Percentiles rank a stretch among this genome's conserved stretches.
Evolutionary conservation across 2,113 vertebrate species (phyloP).

Genomic region (Phyllostomus hastatus): DNA sequence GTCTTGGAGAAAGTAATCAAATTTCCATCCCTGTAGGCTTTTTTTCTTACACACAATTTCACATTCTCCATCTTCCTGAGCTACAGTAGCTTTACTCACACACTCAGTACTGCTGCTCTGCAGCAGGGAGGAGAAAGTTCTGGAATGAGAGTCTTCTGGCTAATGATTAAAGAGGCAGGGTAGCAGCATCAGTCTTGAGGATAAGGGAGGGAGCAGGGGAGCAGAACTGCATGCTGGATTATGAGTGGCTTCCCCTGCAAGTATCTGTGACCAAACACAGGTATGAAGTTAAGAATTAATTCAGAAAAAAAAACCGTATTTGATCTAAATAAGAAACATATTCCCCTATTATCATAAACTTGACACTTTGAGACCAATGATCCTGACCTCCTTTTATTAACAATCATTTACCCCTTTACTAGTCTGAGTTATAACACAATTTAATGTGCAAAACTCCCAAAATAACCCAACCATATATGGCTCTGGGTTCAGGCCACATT

Average conservation of each 20-base stretch:
- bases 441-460: neutral
- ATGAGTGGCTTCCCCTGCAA: neutral
- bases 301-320: neutral
- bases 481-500: neutral
- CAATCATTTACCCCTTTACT: constrained; percentile 28
- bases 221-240: neutral
- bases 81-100: neutral
- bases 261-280: neutral
- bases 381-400: constrained; percentile 16
- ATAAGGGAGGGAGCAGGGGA: neutral
- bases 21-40: neutral
- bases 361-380: constrained; percentile 10
- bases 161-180: neutral
- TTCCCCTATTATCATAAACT: constrained; percentile 19
- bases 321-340: constrained; percentile 47
- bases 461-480: neutral
- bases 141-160: neutral
- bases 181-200: neutral
- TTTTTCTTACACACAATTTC: neutral
- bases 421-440: neutral
- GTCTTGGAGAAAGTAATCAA: neutral
- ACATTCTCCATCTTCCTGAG: neutral
- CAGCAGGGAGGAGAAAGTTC: neutral
- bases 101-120: neutral
- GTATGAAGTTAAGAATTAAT: neutral